Evolutionary conservation across 1,140 invertebrate species (phyloP), one percentile per base, ranked within the genome.

Genomic region (Ganaspis sp.): DNA sequence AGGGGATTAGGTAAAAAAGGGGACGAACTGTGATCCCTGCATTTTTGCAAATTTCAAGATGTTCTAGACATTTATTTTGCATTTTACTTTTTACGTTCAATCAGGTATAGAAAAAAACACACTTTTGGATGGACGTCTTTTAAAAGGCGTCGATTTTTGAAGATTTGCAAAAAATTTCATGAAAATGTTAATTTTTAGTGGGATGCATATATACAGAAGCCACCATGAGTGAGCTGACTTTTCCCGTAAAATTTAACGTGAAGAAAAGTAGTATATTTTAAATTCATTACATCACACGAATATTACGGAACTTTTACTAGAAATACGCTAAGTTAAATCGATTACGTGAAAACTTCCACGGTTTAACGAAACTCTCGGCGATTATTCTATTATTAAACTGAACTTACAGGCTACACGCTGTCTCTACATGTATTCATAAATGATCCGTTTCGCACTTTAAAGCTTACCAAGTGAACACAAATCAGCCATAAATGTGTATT

Each of bases 221-320:
- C 17, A 15, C n/a, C 45, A 15, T 4, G 5, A 45, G 15, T 4
- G 21, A 58, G 6, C 26, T 54, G 1, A 54, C 23, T 5, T 11
- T 23, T 15, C 53, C 5, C 11, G 5, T 26, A 58, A 26, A 23
- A 23, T 26, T 58, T 58, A 58, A 58, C 53, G 53, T 1, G 53
- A 26, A 21, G 23, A 58, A 58, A 58, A 11, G 19, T 26, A 26
- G 23, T 58, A 11, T 19, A 23, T 58, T 58, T 58, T 23, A 58
- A 23, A 58, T 58, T 26, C 53, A 26, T 58, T 58, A 21, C 11
- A 11, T 26, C 53, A 58, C 19, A 58, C 1, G 53, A 58, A 58
- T 23, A 58, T 58, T 23, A 58, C 19, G 53, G 23, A 58, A 58
- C 53, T 58, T 58, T 58, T 58, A 58, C 53, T 58, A 21, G 26